These are phyloP conservation scores for Spea multiplicata DNA, from an alignment of 2,113 vertebrate genomes.

Conservation along the genomic window DNA sequence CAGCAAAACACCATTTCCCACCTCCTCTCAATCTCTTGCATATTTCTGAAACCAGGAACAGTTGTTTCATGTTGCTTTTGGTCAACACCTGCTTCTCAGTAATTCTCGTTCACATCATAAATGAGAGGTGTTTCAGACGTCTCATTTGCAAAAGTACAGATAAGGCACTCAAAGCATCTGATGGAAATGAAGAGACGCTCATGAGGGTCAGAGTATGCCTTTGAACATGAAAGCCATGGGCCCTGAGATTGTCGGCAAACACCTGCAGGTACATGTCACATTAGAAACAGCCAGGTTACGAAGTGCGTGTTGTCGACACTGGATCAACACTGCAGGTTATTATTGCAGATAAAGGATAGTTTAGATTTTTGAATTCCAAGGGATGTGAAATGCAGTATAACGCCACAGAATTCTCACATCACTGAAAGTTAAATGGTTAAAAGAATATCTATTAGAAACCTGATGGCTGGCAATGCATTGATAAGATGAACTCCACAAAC, in stretches of 20 bases:
- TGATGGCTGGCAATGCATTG: too few relatives aligned
- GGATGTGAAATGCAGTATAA: neutral
- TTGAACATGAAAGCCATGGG: slow-evolving; percentile 43
- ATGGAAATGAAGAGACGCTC: slow-evolving; percentile 26
- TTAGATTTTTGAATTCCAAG: neutral
- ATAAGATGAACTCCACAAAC: too few relatives aligned
- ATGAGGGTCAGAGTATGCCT: slow-evolving; percentile 23
- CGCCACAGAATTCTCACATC: neutral
- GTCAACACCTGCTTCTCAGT: slow-evolving; percentile 21
- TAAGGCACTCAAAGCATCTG: slow-evolving; percentile 42
- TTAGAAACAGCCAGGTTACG: slow-evolving; percentile 34
- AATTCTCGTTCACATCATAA: slow-evolving; percentile 8
- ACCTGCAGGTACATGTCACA: slow-evolving; percentile 30
- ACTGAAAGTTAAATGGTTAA: neutral
- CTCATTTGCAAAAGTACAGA: slow-evolving; percentile 39
- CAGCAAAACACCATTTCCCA: neutral
- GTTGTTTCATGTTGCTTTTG: slow-evolving; percentile 22
- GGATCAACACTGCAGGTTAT: neutral
- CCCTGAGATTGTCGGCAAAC: slow-evolving; percentile 28
- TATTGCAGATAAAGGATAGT: neutral
- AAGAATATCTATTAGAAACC: too few relatives aligned
- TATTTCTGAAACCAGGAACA: neutral
- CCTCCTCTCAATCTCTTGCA: neutral
- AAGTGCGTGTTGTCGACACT: slow-evolving; percentile 27
- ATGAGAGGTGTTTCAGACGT: slow-evolving; percentile 37